Conservation (phyloP, 1,140 invertebrate species). For the Argopecten irradians region DNA sequence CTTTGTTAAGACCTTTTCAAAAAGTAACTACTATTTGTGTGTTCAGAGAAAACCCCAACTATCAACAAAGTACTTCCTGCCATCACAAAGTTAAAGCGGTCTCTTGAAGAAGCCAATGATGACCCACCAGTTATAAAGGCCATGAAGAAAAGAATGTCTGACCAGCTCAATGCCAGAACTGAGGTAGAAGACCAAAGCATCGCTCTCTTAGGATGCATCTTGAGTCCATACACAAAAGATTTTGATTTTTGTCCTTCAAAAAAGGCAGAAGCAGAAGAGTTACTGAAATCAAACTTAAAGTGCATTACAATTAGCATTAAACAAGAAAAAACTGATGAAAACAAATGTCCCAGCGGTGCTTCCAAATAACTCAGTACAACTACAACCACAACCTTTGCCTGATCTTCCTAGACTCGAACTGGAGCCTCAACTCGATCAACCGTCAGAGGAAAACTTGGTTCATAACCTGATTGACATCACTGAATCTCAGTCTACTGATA, state of each 20-base stretch:
- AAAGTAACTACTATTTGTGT: slow-evolving; percentile 24
- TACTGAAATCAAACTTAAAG: not conserved
- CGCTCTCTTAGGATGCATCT: slow-evolving; percentile 13
- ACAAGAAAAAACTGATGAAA: not conserved
- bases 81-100: slow-evolving; percentile 19
- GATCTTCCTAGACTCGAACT: too few species aligned
- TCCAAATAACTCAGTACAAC: not conserved
- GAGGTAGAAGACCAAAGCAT: not conserved
- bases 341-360: not conserved
- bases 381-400: not conserved
- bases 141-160: slow-evolving; percentile 27
- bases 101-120: not conserved
- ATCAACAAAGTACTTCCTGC: slow-evolving; percentile 36
- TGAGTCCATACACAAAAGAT: slow-evolving; percentile 31
- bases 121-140: slow-evolving; percentile 5
- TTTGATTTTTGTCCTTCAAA: slow-evolving; percentile 14
- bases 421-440: too few species aligned
- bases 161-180: not conserved
- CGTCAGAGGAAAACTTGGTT: not conserved
- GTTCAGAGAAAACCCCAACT: slow-evolving; percentile 35
- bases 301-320: too few species aligned
- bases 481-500: too few species aligned
- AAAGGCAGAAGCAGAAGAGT: not conserved
- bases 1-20: slow-evolving; percentile 19
- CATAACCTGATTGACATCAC: too few species aligned